phyloP scores from a whole-genome alignment of 2,888 invertebrate genomes.

The Nyleta sp. region DNA sequence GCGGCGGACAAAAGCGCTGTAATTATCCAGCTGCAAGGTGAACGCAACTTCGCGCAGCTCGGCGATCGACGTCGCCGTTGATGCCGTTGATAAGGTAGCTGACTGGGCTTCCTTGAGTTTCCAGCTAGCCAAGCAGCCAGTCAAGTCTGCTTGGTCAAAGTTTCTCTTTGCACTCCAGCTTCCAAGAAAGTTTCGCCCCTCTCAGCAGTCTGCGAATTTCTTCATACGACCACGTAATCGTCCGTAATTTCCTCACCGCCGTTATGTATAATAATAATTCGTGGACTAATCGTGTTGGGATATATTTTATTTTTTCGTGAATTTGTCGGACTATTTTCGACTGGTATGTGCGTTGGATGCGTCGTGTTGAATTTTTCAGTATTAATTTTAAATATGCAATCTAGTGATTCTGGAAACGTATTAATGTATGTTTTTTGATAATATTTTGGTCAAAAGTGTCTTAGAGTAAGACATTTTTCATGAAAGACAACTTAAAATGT shows the following conservation, averaged over 20 bases:
- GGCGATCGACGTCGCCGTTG: conserved; percentile 68
- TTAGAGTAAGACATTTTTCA: no score
- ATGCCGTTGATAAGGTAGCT: conserved; percentile 69
- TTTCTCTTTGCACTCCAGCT: conserved; percentile 71
- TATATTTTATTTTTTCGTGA: no score
- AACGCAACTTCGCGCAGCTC: conserved; percentile 64
- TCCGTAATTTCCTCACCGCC: conserved; percentile 46
- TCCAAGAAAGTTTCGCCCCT: conserved; percentile 77
- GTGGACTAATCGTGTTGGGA: no score
- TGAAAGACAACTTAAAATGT: no score
- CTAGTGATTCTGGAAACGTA: no score
- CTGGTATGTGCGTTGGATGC: no score
- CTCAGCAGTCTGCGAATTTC: conserved; percentile 68
- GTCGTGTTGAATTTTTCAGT: no score
- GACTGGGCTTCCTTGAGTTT: conserved; percentile 78
- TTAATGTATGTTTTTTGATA: no score
- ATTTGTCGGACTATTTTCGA: no score
- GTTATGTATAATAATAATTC: no score
- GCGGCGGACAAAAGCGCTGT: conserved; percentile 78
- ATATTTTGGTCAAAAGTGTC: no score
- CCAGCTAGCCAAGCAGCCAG: conserved; percentile 74
- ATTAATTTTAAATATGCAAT: no score
- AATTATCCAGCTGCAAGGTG: conserved; percentile 75
- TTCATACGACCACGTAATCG: conserved; percentile 63
- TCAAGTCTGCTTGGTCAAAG: conserved; percentile 75